A percentile compares a stretch with the other conserved stretches of the same genome.
These are phyloP conservation scores for Lasioglossum oenotherae DNA, from an alignment of 2,888 invertebrate species.

Conservation along the genomic window DNA sequence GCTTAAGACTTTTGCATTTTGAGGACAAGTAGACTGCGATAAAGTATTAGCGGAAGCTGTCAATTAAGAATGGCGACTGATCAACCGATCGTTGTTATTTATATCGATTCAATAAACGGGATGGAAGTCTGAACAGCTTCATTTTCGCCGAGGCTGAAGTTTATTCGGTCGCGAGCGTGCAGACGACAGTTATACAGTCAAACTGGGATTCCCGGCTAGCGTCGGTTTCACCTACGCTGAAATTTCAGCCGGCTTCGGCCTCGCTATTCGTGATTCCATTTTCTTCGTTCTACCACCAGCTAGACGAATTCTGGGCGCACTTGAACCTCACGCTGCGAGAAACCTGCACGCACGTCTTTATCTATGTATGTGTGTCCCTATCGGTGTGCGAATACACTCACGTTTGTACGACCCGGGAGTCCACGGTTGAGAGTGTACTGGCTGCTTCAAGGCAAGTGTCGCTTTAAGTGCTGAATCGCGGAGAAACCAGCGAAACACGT, in stretches of 20 bases:
- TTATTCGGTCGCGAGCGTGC: conserved; percentile 45
- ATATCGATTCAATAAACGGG: conserved; percentile 28
- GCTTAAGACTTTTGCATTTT: not conserved
- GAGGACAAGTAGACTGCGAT: too few relatives aligned
- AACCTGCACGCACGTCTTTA: not conserved
- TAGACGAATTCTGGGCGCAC: conserved; percentile 36
- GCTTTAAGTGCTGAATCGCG: not conserved
- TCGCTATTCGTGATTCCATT: conserved; percentile 53
- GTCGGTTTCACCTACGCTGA: conserved; percentile 40
- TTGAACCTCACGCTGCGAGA: not conserved
- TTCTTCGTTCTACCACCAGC: conserved; percentile 40
- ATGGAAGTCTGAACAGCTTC: conserved; percentile 22
- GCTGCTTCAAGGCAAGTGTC: conserved; percentile 9
- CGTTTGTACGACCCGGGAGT: not conserved
- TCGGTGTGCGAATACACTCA: not conserved
- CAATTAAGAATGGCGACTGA: not conserved
- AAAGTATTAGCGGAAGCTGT: not conserved
- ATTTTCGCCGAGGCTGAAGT: conserved; percentile 33
- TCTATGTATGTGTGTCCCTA: too few relatives aligned
- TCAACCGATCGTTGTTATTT: conserved; percentile 27
- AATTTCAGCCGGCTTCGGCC: conserved; percentile 30
- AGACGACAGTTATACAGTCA: conserved; percentile 52
- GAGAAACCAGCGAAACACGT: not conserved
- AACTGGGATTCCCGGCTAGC: conserved; percentile 39
- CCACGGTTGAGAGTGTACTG: conserved; percentile 5